Evolutionary conservation across 2,888 invertebrate species (phyloP).

Genomic region (Venustoraphidia nigricollis): DNA sequence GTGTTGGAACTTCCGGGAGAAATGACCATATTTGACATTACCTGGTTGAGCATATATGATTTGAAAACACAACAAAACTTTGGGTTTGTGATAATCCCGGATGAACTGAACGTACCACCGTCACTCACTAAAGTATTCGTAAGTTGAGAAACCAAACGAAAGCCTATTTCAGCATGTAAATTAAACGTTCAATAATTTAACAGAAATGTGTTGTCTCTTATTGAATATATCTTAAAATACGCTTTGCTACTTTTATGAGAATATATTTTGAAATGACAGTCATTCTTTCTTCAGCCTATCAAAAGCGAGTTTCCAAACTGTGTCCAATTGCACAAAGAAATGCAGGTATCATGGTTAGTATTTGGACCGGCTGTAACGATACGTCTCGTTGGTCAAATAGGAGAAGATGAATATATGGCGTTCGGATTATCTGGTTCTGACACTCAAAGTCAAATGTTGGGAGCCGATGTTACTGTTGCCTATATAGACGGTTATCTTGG

Average conservation of each 20-base stretch:
- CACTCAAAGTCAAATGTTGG: slow-evolving; percentile 60
- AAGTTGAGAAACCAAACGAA: slow-evolving; percentile 13
- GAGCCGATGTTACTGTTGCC: slow-evolving; percentile 69
- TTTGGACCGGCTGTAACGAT: slow-evolving; percentile 79
- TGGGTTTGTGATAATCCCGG: slow-evolving; percentile 63
- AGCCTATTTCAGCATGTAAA: too few species aligned
- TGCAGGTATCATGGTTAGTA: slow-evolving; percentile 79
- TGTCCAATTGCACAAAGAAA: slow-evolving; percentile 66
- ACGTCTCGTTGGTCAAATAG: slow-evolving; percentile 63
- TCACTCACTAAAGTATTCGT: slow-evolving; percentile 49
- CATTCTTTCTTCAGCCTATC: slow-evolving; percentile 28
- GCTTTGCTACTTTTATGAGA: too few species aligned
- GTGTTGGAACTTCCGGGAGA: slow-evolving; percentile 65
- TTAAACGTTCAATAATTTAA: too few species aligned
- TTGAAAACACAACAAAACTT: slow-evolving; percentile 46
- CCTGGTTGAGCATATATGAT: slow-evolving; percentile 76
- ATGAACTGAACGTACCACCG: slow-evolving; percentile 74
- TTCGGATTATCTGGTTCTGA: slow-evolving; percentile 74
- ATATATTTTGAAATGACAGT: background rate
- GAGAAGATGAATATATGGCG: slow-evolving; percentile 68
- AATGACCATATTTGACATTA: slow-evolving; percentile 61
- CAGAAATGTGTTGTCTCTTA: too few species aligned
- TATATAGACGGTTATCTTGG: slow-evolving; percentile 58
- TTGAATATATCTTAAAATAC: too few species aligned
- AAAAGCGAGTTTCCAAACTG: slow-evolving; percentile 65